Base-by-base conservation (phyloP, 2,888 invertebrate species). In the Flexamia atlantica region DNA sequence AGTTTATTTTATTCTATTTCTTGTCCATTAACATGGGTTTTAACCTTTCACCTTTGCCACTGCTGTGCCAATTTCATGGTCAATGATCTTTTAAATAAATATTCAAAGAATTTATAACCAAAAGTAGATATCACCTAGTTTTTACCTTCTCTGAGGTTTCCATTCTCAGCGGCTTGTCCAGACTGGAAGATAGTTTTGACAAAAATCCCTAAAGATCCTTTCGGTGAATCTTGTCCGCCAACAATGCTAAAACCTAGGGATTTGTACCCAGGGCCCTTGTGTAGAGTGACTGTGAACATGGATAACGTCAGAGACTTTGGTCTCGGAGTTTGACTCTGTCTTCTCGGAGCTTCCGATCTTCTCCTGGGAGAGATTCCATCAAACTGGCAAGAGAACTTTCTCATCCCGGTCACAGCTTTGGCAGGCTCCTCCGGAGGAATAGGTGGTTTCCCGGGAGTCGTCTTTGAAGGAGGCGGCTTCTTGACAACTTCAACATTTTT, bases 161-260 rank as follows among this genome's bases (percentile, higher is more conserved):
- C 96, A 91, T 94, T 95, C 89, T 97, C 96, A 80, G 96, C 95
- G 84, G 97, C 96, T 91, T 97, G 95, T 46, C 97, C 97, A 86
- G 94, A 93, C 50, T 95, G 95, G 89, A 97, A 96, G 74, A 97
- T 95, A 10, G 97, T 96, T 91, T 97, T 96, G 5, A 97, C 96
- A 90, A 95, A 97, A 89, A 97, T 97, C 70, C 97, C 97, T 93
- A 97, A 95, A 89, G 94, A 94, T 70, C 97, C 97, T 90, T 95
- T 95, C 0, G 97, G 95, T 1, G 97, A 96, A 90, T 97, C 97
- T 79, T 94, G 93, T 72, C 97, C 97, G 81, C 97, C 97, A 40
- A 97, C 97, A 88, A 97, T 96, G 89, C 97, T 97, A 90, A 97
- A 97, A 50, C 97, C 97, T 80, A 97, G 92, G 83, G 97, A 96